Evolutionary conservation across 2,888 invertebrate species (phyloP), one percentile per base, ranked within the genome.

Genomic region (Sarcophaga subvicina): DNA sequence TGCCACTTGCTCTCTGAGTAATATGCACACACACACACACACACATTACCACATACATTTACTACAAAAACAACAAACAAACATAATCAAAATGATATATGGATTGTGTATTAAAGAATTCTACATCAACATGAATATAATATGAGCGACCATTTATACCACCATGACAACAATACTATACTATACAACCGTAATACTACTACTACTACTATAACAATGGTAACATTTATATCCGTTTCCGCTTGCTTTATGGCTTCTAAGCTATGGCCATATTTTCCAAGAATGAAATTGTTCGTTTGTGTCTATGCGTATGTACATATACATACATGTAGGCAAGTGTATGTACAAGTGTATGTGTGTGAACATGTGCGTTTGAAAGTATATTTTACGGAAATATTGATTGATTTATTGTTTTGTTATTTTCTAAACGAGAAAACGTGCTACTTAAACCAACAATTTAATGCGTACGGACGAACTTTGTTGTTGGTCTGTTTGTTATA

Each of bases 181-280:
- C 69, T 49, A 81, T 22, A 22, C 22, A 22, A 22, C 22, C n/a
- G n/a, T n/a, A n/a, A n/a, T 59, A 82, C 20, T 27, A 63, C 37
- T 37, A 37, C 37, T 37, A 64, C 47, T 5, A 17, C 76, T 71
- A 75, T 54, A 60, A 66, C 73, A 75, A 78, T 78, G 70, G 60
- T 60, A 70, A 78, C 75, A 78, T 73, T 54, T 86, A 80, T 73
- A 76, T 79, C 79, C 82, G 75, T 82, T 82, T 80, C 83, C 83
- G 77, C 6, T 72, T 76, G 25, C n/a, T 64, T 70, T 76, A 77
- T 73, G 8, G 37, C 37, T 60, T 63, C 37, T 60, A 47, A 47
- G 45, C 20, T 59, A 54, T 54, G 17, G 17, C 12, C 54, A 54
- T 54, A 54, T 54, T 54, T 54, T 54, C 14, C 14, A 17, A 54